Evolutionary conservation across 2,113 vertebrate genomes (phyloP).

Genomic region (Pontoporia blainvillei): DNA sequence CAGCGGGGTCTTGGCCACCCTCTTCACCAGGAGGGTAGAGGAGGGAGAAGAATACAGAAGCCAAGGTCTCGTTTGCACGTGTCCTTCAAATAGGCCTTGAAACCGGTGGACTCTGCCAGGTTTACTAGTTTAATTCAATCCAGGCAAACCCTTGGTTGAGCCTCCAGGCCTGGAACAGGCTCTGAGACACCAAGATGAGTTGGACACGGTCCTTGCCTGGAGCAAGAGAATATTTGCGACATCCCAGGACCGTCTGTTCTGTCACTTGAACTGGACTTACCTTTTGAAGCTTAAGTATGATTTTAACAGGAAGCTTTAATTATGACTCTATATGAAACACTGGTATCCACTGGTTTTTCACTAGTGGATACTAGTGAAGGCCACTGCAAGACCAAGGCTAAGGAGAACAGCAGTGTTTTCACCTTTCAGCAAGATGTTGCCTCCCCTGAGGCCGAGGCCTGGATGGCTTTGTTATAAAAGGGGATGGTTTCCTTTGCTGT

Average conservation of each 20-base stretch:
- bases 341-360: neutral
- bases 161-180: neutral
- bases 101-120: neutral
- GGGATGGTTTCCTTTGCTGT: too few species aligned
- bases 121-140: neutral
- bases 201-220: rapidly evolving
- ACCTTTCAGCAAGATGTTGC: neutral
- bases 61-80: neutral
- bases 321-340: neutral
- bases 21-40: neutral
- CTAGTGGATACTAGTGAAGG: neutral
- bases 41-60: neutral
- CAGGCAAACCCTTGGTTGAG: neutral
- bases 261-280: neutral
- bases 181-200: neutral
- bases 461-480: neutral
- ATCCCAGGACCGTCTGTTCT: neutral
- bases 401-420: neutral
- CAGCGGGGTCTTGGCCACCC: neutral
- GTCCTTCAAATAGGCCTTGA: neutral
- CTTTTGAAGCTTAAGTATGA: neutral
- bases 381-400: neutral
- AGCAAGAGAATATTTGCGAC: neutral
- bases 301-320: neutral
- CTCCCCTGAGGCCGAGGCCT: neutral